Conservation (phyloP, 2,113 vertebrate species). For the Myotis lucifugus region DNA sequence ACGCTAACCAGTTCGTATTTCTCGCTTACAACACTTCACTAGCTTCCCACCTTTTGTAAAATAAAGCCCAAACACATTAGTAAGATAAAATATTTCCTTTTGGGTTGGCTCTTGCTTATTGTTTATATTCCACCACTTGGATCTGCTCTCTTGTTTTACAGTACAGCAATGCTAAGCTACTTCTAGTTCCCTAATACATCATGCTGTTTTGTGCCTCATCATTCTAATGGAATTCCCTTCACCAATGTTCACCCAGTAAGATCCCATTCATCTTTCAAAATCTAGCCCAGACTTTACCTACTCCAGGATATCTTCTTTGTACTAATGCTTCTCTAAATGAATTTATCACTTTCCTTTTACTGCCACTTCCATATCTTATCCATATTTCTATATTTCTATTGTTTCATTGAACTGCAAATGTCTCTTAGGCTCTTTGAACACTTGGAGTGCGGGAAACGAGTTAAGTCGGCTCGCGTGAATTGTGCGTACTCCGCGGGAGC, state of each 20-base stretch:
- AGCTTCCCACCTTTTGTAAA: constrained; percentile 43
- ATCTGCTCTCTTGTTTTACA: background rate
- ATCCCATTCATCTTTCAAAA: background rate
- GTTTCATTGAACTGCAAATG: background rate
- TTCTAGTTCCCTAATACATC: background rate
- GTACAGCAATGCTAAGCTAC: background rate
- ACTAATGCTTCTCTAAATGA: background rate
- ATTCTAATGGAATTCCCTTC: background rate
- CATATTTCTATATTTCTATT: background rate
- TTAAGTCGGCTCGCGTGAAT: too few relatives aligned
- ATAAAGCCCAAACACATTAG: constrained; percentile 17
- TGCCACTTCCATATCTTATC: background rate
- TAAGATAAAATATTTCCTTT: constrained; percentile 44
- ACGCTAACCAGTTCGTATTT: constrained; percentile 55
- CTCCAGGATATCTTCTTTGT: background rate
- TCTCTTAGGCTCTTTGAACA: background rate
- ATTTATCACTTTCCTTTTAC: background rate
- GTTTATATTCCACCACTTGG: background rate
- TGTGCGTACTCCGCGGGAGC: too few relatives aligned
- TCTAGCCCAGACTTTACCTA: background rate
- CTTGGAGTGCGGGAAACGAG: too few relatives aligned
- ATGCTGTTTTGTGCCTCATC: background rate
- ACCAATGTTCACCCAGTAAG: background rate
- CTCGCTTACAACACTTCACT: constrained; percentile 25
- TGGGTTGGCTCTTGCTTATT: background rate